These are phyloP conservation scores for Petrocephalus sullivani DNA, from an alignment of 2,797 vertebrate species.

Conservation along the genomic window DNA sequence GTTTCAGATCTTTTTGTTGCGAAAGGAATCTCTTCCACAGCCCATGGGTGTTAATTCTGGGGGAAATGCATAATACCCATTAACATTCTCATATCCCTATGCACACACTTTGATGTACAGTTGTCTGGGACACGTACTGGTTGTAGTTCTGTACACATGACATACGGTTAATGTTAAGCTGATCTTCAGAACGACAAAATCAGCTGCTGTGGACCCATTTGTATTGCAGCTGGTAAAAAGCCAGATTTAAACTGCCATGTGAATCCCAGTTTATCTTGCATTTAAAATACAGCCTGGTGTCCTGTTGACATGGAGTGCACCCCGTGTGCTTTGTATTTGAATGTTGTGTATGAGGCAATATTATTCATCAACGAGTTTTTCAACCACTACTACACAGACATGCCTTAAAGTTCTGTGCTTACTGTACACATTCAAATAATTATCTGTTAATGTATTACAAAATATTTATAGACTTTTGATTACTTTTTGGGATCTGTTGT, in stretches of 20 bases:
- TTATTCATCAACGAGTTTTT: slow-evolving; percentile 4
- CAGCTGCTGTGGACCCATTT: neutral
- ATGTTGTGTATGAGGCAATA: slow-evolving; percentile 16
- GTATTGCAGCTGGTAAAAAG: neutral
- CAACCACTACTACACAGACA: slow-evolving; percentile 18
- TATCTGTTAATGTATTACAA: slow-evolving; percentile 11
- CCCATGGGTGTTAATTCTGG: neutral
- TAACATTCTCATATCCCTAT: neutral
- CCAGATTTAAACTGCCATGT: neutral
- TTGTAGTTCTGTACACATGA: neutral
- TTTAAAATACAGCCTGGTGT: neutral
- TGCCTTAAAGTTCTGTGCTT: slow-evolving; percentile 17
- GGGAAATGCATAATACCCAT: neutral
- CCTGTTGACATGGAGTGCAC: neutral
- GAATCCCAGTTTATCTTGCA: neutral
- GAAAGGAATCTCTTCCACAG: slow-evolving; percentile 4
- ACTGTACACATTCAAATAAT: slow-evolving; percentile 17
- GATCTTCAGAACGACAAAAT: neutral
- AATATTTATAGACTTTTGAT: slow-evolving; percentile 22
- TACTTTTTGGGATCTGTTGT: slow-evolving; percentile 19
- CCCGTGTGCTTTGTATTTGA: slow-evolving; percentile 12
- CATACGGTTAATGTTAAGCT: neutral
- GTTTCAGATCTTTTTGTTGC: slow-evolving; percentile 20
- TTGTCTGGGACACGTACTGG: neutral
- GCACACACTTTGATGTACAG: neutral